Conservation (phyloP, 2,888 invertebrate genomes). For the Leistus spinibarbis region DNA sequence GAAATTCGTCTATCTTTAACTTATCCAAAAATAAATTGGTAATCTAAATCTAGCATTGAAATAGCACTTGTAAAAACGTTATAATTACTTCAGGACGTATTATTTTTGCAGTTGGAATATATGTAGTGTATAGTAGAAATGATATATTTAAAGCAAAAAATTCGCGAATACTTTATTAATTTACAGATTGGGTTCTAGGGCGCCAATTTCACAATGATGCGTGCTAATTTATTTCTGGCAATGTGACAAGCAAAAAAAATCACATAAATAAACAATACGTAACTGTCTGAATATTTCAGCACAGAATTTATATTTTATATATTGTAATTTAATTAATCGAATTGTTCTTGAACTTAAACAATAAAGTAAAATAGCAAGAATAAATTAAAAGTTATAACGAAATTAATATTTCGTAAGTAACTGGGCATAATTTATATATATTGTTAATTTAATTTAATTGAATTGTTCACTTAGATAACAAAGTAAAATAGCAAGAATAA, state of each 20-base stretch:
- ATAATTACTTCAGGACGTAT: not conserved
- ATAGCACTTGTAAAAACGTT: not conserved
- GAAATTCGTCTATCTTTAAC: not conserved
- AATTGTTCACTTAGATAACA: too few relatives aligned
- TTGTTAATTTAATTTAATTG: too few relatives aligned
- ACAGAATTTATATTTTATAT: too few relatives aligned
- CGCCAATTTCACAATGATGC: not conserved
- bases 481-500: too few relatives aligned
- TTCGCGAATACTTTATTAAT: not conserved
- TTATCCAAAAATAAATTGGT: not conserved
- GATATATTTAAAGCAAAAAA: not conserved
- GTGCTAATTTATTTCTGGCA: constrained; percentile 14
- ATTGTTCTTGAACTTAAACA: too few relatives aligned
- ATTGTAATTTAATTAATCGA: too few relatives aligned
- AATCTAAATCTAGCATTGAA: not conserved
- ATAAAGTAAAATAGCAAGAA: too few relatives aligned
- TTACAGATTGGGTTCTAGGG: not conserved
- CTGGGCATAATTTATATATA: too few relatives aligned
- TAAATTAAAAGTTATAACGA: too few relatives aligned
- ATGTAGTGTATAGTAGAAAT: not conserved
- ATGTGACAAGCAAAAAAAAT: constrained; percentile 9
- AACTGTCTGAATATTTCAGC: not conserved
- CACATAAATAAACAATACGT: constrained; percentile 16
- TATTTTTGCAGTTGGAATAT: too few relatives aligned
- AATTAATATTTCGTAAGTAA: too few relatives aligned